Percentiles rank a stretch among this genome's conserved stretches.
Evolutionary conservation across 2,888 invertebrate species (phyloP).

Genomic region (Calameuta filiformis): DNA sequence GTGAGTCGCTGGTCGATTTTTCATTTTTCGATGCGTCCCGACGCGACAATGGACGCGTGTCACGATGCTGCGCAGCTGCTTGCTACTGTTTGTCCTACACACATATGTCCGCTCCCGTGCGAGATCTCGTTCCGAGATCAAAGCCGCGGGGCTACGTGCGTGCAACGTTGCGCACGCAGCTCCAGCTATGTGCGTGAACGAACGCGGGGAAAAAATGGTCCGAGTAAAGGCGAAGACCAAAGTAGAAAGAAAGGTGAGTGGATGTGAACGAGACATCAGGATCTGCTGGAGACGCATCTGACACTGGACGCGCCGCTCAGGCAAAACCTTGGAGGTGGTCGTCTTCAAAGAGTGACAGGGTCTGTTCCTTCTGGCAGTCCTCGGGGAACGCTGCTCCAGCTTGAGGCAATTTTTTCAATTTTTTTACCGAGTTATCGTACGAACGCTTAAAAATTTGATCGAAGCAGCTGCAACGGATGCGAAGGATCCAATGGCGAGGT

Average conservation of each 20-base stretch:
- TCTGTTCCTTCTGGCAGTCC: slow-evolving; percentile 5
- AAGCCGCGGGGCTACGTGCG: slow-evolving; percentile 22
- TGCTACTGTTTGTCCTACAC: slow-evolving; percentile 60
- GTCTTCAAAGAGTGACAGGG: not conserved
- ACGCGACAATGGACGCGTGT: slow-evolving; percentile 66
- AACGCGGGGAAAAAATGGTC: too few species aligned
- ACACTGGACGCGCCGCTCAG: too few species aligned
- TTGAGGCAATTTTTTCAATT: slow-evolving; percentile 23
- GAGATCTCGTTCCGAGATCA: slow-evolving; percentile 47
- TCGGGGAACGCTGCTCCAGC: slow-evolving; percentile 18
- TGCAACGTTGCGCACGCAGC: not conserved
- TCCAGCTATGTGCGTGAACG: not conserved
- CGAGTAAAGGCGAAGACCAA: too few species aligned
- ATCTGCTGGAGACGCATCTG: too few species aligned
- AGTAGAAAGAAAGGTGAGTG: too few species aligned
- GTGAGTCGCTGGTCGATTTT: slow-evolving; percentile 50
- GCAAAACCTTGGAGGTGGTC: not conserved
- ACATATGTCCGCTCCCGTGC: slow-evolving; percentile 50
- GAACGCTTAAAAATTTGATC: not conserved
- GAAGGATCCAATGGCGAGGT: slow-evolving; percentile 1
- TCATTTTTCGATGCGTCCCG: slow-evolving; percentile 63
- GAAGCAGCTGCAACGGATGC: not conserved
- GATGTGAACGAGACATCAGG: too few species aligned
- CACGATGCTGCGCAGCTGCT: slow-evolving; percentile 60
- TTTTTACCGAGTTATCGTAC: not conserved